Conservation (phyloP, 2,113 vertebrate species). For the Australoheros scitulus region DNA sequence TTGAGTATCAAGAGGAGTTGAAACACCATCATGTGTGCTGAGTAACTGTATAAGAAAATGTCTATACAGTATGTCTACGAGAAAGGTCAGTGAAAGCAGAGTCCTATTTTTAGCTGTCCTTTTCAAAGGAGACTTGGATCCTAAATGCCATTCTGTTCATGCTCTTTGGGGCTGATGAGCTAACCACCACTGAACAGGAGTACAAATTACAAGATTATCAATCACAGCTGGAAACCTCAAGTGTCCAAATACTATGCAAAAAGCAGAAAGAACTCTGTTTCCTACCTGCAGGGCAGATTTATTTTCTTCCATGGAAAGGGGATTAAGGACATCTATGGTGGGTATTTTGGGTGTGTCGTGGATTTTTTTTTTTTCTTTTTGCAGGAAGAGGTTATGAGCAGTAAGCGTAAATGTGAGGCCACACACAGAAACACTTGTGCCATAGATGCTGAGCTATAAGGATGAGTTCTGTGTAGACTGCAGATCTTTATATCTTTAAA, state of each 20-base stretch:
- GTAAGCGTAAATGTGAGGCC: constrained; percentile 32
- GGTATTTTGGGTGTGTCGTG: constrained; percentile 40
- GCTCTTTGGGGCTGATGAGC: constrained; percentile 23
- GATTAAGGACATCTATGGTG: not conserved
- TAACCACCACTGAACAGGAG: constrained; percentile 44
- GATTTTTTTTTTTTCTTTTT: constrained; percentile 51
- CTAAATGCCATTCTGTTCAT: constrained; percentile 14
- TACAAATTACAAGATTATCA: constrained; percentile 58
- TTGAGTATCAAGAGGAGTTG: not conserved
- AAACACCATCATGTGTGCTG: constrained; percentile 6
- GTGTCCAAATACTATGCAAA: constrained; percentile 49
- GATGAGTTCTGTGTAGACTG: not conserved
- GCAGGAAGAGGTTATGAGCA: constrained; percentile 28
- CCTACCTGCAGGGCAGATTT: not conserved
- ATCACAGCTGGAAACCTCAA: constrained; percentile 57
- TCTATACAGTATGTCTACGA: constrained; percentile 10
- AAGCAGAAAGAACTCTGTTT: constrained; percentile 24
- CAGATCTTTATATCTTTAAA: not conserved
- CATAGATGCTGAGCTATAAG: not conserved
- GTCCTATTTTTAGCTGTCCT: constrained; percentile 39
- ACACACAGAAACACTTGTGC: constrained; percentile 27
- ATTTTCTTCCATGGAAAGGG: not conserved
- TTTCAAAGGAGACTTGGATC: constrained; percentile 32
- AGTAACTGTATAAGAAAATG: constrained; percentile 1
- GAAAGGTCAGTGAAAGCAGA: constrained; percentile 45